phyloP scores from a whole-genome alignment of 2,888 invertebrate genomes.

The Papilio demoleus region DNA sequence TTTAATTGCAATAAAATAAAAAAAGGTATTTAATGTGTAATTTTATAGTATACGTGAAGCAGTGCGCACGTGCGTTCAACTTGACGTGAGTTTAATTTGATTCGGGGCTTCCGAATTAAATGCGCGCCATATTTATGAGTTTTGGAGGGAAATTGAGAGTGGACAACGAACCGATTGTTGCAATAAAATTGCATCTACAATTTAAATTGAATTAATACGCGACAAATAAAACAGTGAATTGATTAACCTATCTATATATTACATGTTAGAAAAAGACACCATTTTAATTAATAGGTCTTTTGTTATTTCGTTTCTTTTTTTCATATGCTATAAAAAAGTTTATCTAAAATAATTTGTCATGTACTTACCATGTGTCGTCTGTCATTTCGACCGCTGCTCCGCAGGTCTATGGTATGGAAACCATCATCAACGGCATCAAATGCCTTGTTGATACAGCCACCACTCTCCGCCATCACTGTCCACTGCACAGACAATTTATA shows the following conservation, averaged over 20 bases:
- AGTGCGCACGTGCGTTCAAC: slow-evolving; percentile 72
- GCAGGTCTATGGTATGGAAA: slow-evolving; percentile 77
- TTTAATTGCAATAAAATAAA: too few relatives aligned
- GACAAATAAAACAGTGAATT: neutral
- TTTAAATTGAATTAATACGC: neutral
- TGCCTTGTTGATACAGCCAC: slow-evolving; percentile 73
- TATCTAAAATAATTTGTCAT: neutral
- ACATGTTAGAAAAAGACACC: too few relatives aligned
- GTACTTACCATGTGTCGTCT: slow-evolving; percentile 41
- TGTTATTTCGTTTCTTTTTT: too few relatives aligned
- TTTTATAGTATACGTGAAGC: slow-evolving; percentile 59
- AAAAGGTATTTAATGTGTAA: slow-evolving; percentile 56
- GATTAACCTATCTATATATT: neutral
- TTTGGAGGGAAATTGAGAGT: slow-evolving; percentile 70
- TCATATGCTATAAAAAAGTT: too few relatives aligned
- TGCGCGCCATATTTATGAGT: slow-evolving; percentile 78
- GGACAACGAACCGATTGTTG: slow-evolving; percentile 51
- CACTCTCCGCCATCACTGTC: slow-evolving; percentile 48
- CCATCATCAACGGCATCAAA: slow-evolving; percentile 75
- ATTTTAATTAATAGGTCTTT: too few relatives aligned
- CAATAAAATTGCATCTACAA: slow-evolving; percentile 1
- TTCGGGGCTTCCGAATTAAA: slow-evolving; percentile 75
- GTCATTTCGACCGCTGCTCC: slow-evolving; percentile 55
- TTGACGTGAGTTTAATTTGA: slow-evolving; percentile 79
- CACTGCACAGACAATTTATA: slow-evolving; percentile 41